Evolutionary conservation across 2,113 vertebrate species (phyloP).

Genomic region (Corvus hawaiiensis): DNA sequence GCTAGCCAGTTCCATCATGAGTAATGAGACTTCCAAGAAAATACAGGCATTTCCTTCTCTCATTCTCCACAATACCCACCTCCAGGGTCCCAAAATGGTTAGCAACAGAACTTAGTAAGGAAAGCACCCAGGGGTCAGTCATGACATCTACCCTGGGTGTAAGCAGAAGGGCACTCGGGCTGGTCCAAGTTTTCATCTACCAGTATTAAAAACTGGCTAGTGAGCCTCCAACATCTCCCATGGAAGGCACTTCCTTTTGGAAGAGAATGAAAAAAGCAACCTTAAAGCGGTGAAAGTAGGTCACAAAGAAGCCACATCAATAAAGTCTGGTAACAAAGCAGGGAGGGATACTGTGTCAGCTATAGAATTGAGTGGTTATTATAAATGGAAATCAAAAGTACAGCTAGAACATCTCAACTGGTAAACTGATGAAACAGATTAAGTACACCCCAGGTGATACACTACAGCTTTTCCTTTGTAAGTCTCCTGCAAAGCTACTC

Average conservation of each 20-base stretch:
- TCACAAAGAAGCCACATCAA: constrained; percentile 28
- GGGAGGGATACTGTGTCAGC: neutral
- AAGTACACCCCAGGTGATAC: neutral
- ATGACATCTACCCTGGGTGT: fast-evolving
- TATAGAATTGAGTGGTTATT: neutral
- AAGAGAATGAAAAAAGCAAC: constrained; percentile 1
- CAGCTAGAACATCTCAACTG: neutral
- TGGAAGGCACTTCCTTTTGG: neutral
- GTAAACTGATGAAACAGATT: neutral
- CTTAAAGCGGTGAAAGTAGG: neutral
- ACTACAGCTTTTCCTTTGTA: neutral
- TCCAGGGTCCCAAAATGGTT: neutral
- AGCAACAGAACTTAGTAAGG: neutral
- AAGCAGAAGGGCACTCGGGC: neutral
- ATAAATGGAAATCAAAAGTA: neutral
- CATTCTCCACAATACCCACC: neutral
- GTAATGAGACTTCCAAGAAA: neutral
- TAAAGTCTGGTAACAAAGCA: neutral
- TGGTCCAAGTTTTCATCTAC: neutral
- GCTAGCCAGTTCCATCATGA: neutral
- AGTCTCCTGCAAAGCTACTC: neutral
- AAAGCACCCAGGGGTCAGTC: neutral
- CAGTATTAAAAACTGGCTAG: neutral
- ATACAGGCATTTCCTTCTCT: neutral
- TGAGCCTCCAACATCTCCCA: neutral